A percentile compares a stretch with the other conserved stretches of the same genome.
Evolutionary conservation across 2,888 invertebrate genomes (phyloP).

Genomic region (Nesidiocoris tenuis): DNA sequence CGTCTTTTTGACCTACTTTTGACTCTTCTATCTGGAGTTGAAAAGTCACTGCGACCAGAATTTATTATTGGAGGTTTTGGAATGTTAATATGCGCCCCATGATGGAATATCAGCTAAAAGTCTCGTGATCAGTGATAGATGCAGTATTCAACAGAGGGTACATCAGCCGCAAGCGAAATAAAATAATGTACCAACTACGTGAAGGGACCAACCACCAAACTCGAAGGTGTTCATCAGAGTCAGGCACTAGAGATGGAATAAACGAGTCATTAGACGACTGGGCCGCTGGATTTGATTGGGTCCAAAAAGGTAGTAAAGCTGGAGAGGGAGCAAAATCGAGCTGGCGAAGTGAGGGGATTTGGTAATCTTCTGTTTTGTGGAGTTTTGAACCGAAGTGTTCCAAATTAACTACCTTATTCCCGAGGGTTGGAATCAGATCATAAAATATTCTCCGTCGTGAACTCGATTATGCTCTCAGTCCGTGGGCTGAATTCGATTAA

Average conservation of each 20-base stretch:
- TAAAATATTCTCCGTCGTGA: slow-evolving; percentile 42
- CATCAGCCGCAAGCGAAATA: no score
- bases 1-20: no score
- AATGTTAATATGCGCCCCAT: no score
- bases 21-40: no score
- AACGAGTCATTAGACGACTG: slow-evolving; percentile 37
- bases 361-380: slow-evolving; percentile 42
- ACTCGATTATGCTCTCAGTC: slow-evolving; percentile 42
- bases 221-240: no score
- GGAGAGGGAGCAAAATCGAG: neutral
- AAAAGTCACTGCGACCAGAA: no score
- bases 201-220: no score
- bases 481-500: slow-evolving; percentile 42
- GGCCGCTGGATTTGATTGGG: slow-evolving; percentile 38
- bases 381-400: slow-evolving; percentile 42
- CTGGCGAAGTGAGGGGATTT: slow-evolving; percentile 10
- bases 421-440: slow-evolving; percentile 40
- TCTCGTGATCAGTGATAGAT: no score
- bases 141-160: no score
- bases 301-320: neutral
- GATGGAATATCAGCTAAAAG: no score
- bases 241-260: slow-evolving; percentile 30
- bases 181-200: no score
- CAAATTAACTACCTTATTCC: slow-evolving; percentile 41
- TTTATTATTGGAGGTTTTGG: no score